Evolutionary conservation across 2,888 invertebrate species (phyloP).

Genomic region (Zonitis immaculata): DNA sequence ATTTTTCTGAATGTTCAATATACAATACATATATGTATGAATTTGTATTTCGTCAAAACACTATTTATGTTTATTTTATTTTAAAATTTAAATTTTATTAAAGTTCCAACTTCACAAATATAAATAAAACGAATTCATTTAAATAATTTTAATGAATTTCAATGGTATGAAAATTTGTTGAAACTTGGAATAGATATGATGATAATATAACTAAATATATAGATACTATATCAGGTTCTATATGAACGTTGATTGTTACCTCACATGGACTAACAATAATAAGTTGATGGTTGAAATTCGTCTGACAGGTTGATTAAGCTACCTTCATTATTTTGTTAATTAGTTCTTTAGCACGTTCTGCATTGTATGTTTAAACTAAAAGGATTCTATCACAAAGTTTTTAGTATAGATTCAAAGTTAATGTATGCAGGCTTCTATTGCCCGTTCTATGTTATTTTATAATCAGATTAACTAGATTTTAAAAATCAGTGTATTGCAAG

Average conservation of each 20-base stretch:
- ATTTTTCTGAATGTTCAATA: background rate
- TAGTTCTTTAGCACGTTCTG: background rate
- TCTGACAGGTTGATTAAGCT: slow-evolving; percentile 1
- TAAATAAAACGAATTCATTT: too few relatives aligned
- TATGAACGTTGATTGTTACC: slow-evolving; percentile 4
- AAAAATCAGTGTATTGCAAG: background rate
- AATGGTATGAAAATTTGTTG: background rate
- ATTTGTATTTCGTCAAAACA: background rate
- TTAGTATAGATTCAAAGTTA: background rate
- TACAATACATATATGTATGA: background rate
- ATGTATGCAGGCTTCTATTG: background rate
- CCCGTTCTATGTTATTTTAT: background rate
- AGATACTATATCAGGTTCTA: background rate
- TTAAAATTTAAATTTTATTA: background rate
- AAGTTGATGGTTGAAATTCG: slow-evolving; percentile 3
- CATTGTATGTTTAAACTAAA: background rate
- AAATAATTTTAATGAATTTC: background rate
- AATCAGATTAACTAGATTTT: background rate
- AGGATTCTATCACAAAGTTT: background rate
- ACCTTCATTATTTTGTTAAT: slow-evolving; percentile 1
- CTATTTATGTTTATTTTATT: background rate
- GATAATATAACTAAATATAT: slow-evolving; percentile 1
- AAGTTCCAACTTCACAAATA: too few relatives aligned
- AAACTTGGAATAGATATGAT: background rate
- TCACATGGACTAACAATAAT: slow-evolving; percentile 3